Evolutionary conservation across 1,140 invertebrate species (phyloP).

Genomic region (Pogonus chalceus): DNA sequence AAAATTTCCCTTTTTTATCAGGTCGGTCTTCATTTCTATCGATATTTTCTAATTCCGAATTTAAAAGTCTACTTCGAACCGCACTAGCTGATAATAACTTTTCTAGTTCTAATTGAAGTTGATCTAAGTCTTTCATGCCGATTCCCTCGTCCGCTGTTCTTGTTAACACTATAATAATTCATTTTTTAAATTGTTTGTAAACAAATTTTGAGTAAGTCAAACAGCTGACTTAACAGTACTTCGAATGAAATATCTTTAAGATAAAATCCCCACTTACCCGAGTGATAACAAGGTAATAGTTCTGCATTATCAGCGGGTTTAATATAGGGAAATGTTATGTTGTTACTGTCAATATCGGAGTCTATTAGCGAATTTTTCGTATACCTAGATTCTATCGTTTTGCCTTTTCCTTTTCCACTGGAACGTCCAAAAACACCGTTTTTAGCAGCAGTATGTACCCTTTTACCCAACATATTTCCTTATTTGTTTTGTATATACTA

Average conservation of each 20-base stretch:
- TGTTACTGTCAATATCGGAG: neutral
- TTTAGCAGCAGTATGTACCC: neutral
- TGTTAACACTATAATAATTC: conserved; percentile 40
- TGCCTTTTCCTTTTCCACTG: conserved; percentile 12
- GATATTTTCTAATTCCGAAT: conserved; percentile 61
- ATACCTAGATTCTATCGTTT: conserved; percentile 1
- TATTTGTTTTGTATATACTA: no score
- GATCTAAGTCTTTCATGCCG: conserved; percentile 74
- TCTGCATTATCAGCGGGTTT: conserved; percentile 39
- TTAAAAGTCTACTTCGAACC: conserved; percentile 61
- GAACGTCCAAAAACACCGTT: neutral
- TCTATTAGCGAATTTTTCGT: neutral
- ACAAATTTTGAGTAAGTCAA: neutral
- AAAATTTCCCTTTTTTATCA: conserved; percentile 50
- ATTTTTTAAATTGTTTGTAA: neutral
- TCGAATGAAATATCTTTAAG: neutral
- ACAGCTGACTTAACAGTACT: neutral
- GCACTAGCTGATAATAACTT: conserved; percentile 71
- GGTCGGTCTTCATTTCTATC: conserved; percentile 58
- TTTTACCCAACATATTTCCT: neutral
- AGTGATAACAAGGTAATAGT: conserved; percentile 42
- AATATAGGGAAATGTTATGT: conserved; percentile 21
- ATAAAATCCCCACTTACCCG: conserved; percentile 24
- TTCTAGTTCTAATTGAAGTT: conserved; percentile 80
- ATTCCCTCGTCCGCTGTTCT: conserved; percentile 52